These are phyloP conservation scores for Ornithorhynchus anatinus DNA, from an alignment of 2,113 vertebrate genomes.

Conservation along the genomic window DNA sequence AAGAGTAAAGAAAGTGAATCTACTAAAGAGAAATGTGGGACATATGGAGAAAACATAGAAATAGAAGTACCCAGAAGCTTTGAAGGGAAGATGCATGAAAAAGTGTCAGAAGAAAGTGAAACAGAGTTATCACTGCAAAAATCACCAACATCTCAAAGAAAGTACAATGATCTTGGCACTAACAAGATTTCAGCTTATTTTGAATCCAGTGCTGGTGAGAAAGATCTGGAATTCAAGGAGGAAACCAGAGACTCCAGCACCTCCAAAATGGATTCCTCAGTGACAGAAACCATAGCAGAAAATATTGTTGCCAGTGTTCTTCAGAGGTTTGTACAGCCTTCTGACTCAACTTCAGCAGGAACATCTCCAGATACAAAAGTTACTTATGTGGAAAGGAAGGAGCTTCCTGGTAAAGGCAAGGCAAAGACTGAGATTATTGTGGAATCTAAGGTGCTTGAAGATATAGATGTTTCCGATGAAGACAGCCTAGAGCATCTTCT, in stretches of 20 bases:
- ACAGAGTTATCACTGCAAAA: constrained; percentile 19
- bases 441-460: constrained; percentile 83
- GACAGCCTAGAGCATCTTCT: constrained; percentile 72
- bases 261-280: constrained; percentile 1
- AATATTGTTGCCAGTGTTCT: constrained; percentile 82
- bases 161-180: constrained; percentile 4
- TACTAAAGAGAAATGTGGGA: background rate
- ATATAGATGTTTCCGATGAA: constrained; percentile 75
- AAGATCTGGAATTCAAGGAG: constrained; percentile 19
- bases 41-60: constrained; percentile 15
- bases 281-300: constrained; percentile 69
- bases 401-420: constrained; percentile 75
- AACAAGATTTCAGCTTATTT: background rate
- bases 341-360: constrained; percentile 49
- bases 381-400: constrained; percentile 79
- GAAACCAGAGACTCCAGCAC: background rate
- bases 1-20: constrained; percentile 12
- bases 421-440: constrained; percentile 84
- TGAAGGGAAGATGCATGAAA: constrained; percentile 22
- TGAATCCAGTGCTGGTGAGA: constrained; percentile 20
- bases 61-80: constrained; percentile 52
- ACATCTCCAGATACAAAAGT: constrained; percentile 75
- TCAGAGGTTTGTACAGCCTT: constrained; percentile 81
- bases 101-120: background rate
- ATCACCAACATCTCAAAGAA: background rate